These are phyloP conservation scores for Silurus lanzhouensis DNA, from an alignment of 2,797 vertebrate genomes.

Conservation along the genomic window DNA sequence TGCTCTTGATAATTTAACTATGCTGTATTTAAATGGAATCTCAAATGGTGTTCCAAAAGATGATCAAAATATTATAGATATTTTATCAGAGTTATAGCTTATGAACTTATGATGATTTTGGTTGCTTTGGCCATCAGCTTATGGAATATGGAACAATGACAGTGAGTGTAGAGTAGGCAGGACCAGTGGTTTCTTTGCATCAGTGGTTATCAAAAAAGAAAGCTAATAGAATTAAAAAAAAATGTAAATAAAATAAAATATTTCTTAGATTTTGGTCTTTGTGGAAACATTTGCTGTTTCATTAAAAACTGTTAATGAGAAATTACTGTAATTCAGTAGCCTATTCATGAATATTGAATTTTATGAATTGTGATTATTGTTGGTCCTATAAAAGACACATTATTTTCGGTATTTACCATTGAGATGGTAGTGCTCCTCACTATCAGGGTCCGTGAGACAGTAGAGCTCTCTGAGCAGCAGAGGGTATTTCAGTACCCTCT, in stretches of 20 bases:
- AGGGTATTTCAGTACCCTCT: slow-evolving; percentile 95
- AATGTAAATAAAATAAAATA: background rate
- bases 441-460: slow-evolving; percentile 88
- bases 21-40: background rate
- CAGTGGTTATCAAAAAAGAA: background rate
- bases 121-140: background rate
- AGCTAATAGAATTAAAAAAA: background rate
- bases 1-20: background rate
- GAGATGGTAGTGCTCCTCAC: slow-evolving; percentile 95
- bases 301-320: background rate
- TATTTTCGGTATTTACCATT: slow-evolving; percentile 75
- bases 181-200: background rate
- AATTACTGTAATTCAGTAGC: background rate
- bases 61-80: background rate
- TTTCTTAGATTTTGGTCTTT: background rate
- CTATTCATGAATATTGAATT: background rate
- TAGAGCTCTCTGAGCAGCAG: slow-evolving; percentile 90
- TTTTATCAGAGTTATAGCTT: too few relatives aligned
- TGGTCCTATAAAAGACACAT: background rate
- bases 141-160: too few relatives aligned
- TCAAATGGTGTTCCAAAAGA: background rate
- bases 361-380: background rate
- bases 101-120: background rate
- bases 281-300: background rate
- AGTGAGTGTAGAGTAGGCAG: background rate